These are phyloP conservation scores for Dorcus parallelipipedus DNA, from an alignment of 2,888 invertebrate species.

Conservation along the genomic window DNA sequence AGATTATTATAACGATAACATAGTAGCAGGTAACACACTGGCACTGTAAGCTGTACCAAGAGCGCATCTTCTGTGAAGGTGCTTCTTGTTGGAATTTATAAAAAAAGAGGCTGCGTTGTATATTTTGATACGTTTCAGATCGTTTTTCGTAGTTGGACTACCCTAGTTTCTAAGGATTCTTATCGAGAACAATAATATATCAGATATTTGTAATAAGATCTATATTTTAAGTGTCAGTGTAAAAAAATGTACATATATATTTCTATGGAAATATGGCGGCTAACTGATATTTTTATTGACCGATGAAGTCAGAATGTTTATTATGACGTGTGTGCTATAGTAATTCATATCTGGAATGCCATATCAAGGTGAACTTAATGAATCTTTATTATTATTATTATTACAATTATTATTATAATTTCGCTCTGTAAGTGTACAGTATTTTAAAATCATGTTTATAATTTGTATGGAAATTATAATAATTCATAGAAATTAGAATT, in stretches of 20 bases:
- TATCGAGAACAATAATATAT: slow-evolving; percentile 25
- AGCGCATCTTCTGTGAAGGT: slow-evolving; percentile 44
- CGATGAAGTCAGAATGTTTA: slow-evolving; percentile 24
- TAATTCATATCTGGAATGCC: slow-evolving; percentile 48
- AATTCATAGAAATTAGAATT: slow-evolving; percentile 29
- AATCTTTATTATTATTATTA: slow-evolving; percentile 31
- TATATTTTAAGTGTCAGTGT: slow-evolving; percentile 44
- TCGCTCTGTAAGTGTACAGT: slow-evolving; percentile 65
- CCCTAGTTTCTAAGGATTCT: slow-evolving; percentile 23
- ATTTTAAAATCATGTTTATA: slow-evolving; percentile 77
- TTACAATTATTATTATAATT: slow-evolving; percentile 34
- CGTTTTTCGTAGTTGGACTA: slow-evolving; percentile 20
- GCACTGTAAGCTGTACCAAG: slow-evolving; percentile 24
- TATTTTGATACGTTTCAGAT: slow-evolving; percentile 18
- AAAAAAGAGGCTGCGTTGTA: slow-evolving; percentile 17
- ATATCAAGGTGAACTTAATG: slow-evolving; percentile 32
- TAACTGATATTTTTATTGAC: slow-evolving; percentile 44
- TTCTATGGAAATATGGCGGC: slow-evolving; percentile 44
- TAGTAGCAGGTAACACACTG: slow-evolving; percentile 24
- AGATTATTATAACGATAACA: slow-evolving; percentile 18
- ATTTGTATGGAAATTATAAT: slow-evolving; percentile 78
- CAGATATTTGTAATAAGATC: slow-evolving; percentile 24
- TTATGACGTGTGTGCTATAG: slow-evolving; percentile 43
- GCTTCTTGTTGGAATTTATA: slow-evolving; percentile 10
- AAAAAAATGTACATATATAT: slow-evolving; percentile 38